Conservation (phyloP, 2,888 invertebrate species). For the Phortica magna region DNA sequence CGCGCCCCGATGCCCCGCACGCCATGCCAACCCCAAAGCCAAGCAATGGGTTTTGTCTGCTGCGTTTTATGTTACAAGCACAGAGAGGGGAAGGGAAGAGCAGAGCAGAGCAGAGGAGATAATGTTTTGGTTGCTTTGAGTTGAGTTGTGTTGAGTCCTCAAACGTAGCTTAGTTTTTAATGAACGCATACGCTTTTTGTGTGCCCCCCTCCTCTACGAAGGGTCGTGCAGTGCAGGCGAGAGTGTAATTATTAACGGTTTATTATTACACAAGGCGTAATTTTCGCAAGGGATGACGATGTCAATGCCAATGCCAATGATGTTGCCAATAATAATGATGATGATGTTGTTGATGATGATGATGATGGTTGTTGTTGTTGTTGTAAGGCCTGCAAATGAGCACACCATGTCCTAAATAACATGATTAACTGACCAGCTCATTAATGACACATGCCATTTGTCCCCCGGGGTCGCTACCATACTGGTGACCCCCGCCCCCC, state of each 20-base stretch:
- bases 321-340: not conserved
- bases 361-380: conserved; percentile 3
- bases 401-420: conserved; percentile 52
- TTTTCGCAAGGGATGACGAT: conserved; percentile 7
- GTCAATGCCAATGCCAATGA: not conserved
- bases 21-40: no score
- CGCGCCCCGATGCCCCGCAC: no score
- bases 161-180: not conserved
- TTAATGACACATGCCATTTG: conserved; percentile 58
- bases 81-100: no score
- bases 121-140: no score
- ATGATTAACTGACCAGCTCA: conserved; percentile 71
- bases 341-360: not conserved
- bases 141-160: no score
- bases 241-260: conserved; percentile 10
- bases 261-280: conserved; percentile 24
- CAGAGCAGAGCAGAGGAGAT: no score
- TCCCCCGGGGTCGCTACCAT: not conserved
- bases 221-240: not conserved
- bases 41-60: no score
- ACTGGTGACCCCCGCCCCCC: no score
- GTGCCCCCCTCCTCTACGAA: no score
- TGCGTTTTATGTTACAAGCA: no score
- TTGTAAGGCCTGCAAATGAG: conserved; percentile 32
- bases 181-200: not conserved